A percentile compares a stretch with the other conserved stretches of the same genome.
Conservation (phyloP, 2,113 vertebrate species). For the Plotosus lineatus region DNA sequence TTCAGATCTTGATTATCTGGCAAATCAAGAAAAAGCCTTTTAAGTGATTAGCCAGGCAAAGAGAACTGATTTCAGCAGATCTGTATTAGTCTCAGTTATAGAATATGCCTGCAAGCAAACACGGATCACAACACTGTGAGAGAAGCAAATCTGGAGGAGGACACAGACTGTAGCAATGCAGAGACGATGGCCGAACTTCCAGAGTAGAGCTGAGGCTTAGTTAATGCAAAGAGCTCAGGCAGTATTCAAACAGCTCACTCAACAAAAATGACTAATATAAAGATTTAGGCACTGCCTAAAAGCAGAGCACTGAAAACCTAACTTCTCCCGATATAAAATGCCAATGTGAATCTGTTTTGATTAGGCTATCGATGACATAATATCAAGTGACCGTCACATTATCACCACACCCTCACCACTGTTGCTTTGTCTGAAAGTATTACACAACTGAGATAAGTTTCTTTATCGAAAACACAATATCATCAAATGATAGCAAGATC, state of each 20-base stretch:
- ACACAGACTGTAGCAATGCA: neutral
- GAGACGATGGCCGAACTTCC: neutral
- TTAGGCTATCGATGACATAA: no score
- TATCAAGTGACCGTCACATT: no score
- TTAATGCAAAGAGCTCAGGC: conserved; percentile 2
- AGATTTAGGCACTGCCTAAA: no score
- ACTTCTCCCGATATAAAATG: no score
- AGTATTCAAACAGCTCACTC: conserved; percentile 1
- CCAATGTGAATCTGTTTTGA: no score
- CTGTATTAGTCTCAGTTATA: conserved; percentile 14
- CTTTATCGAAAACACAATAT: no score
- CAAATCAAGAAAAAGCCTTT: conserved; percentile 11
- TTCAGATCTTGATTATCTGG: neutral
- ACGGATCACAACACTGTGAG: neutral
- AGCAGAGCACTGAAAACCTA: no score
- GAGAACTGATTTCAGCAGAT: conserved; percentile 5
- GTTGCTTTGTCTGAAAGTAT: no score
- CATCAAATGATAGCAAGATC: no score
- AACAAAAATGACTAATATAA: no score
- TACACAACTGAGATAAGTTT: no score
- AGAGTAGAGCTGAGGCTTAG: neutral
- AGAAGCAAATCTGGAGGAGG: neutral
- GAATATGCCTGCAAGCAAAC: conserved; percentile 31
- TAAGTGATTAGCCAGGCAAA: conserved; percentile 9
- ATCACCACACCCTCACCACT: no score